Conservation (phyloP, 2,113 vertebrate genomes). For the Lonchura striata region DNA sequence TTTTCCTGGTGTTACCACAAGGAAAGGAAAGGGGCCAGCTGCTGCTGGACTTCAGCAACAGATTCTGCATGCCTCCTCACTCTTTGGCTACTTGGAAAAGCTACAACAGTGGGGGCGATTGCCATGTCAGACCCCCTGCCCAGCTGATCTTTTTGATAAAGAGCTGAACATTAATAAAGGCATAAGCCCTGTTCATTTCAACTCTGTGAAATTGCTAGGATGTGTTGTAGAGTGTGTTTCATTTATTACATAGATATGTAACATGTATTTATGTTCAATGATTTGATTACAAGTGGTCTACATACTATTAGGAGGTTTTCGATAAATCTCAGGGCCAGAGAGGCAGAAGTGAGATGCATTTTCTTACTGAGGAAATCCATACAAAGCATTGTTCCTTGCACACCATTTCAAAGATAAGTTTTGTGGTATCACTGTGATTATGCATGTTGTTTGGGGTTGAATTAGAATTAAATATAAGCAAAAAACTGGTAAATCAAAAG, state of each 20-base stretch:
- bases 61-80: too few relatives aligned
- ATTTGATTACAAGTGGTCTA: neutral
- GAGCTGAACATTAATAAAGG: too few relatives aligned
- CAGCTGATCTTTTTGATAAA: too few relatives aligned
- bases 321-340: neutral
- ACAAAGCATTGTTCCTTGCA: rapidly evolving
- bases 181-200: too few relatives aligned
- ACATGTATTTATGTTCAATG: neutral
- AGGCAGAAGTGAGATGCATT: neutral
- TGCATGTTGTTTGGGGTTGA: neutral
- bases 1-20: too few relatives aligned
- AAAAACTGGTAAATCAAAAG: neutral
- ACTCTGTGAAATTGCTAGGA: neutral
- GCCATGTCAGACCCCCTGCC: too few relatives aligned
- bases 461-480: neutral
- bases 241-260: neutral
- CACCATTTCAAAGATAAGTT: rapidly evolving
- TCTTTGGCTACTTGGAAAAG: too few relatives aligned
- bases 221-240: neutral
- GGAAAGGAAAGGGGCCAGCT: too few relatives aligned
- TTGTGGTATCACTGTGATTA: neutral
- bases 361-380: neutral
- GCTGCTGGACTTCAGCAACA: too few relatives aligned
- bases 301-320: neutral
- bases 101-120: too few relatives aligned